Evolutionary conservation across 1,140 invertebrate species (phyloP).

Genomic region (Piezodorus guildinii): DNA sequence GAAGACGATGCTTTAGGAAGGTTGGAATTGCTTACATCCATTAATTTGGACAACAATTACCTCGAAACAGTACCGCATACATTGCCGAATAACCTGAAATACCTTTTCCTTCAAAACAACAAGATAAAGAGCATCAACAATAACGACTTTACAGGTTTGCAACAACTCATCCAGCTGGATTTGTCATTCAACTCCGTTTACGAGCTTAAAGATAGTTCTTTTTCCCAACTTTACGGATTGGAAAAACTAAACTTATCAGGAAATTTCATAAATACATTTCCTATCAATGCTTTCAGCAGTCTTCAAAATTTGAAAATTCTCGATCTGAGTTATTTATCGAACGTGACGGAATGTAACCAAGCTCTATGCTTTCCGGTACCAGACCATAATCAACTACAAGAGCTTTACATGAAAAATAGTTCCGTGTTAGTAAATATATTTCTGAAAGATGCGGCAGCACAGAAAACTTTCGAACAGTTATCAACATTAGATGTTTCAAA

Average conservation of each 20-base stretch:
- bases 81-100: slow-evolving; percentile 47
- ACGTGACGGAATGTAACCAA: slow-evolving; percentile 39
- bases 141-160: slow-evolving; percentile 55
- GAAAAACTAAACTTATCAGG: slow-evolving; percentile 61
- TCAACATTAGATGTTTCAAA: slow-evolving; percentile 55
- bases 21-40: slow-evolving; percentile 60
- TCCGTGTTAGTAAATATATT: slow-evolving; percentile 53
- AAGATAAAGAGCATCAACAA: slow-evolving; percentile 48
- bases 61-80: slow-evolving; percentile 52
- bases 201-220: slow-evolving; percentile 50
- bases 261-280: slow-evolving; percentile 56
- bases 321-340: slow-evolving; percentile 51
- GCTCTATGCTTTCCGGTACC: slow-evolving; percentile 51
- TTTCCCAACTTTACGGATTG: slow-evolving; percentile 51
- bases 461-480: slow-evolving; percentile 53
- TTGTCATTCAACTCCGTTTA: slow-evolving; percentile 53
- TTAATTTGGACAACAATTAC: slow-evolving; percentile 68
- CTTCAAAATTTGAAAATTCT: slow-evolving; percentile 50
- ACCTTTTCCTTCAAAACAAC: slow-evolving; percentile 53
- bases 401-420: slow-evolving; percentile 60
- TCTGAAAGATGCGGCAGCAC: slow-evolving; percentile 52
- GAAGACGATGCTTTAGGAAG: slow-evolving; percentile 79
- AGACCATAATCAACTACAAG: slow-evolving; percentile 52
- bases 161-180: slow-evolving; percentile 54
- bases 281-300: slow-evolving; percentile 52